Base-by-base conservation (phyloP, 2,888 invertebrate genomes). In the Eristalis pertinax region DNA sequence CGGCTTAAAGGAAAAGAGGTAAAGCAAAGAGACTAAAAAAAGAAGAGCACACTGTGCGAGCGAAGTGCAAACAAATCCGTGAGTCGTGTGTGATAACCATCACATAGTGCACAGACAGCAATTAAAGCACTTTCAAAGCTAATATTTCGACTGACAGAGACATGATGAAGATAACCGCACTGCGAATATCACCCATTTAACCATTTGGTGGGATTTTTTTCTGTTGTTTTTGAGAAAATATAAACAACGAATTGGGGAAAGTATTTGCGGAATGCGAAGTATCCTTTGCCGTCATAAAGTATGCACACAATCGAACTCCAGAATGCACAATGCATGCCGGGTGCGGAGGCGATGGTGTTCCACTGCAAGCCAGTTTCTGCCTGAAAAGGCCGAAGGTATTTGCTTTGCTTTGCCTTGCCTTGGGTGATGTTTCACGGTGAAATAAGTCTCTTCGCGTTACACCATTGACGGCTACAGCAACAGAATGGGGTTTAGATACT, bases 251-350 rank as follows among this genome's bases (percentile, higher is more conserved):
- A 75, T 84, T 80, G 65, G 79, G 79, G 68, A 75, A 87, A 80
- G 38, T 73, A 87, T 87, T 76, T 76, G 84, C 84, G 84, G 87
- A 84, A 84, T 87, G 79, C 64, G 79, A 79, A 84, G 75, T 87
- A 87, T 79, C 79, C 84, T 76, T 75, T 62, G 26, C 63, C 69
- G 83, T 67, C 65, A 79, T 75, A n/a, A 73, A 81, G 72, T 79
- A 87, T 84, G 84, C 87, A 87, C 84, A 76, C 69, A 72, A 84
- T 41, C 76, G 29, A 69, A 62, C 84, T 62, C 65, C 79, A 84
- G 76, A 87, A 87, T 87, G 87, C 87, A 87, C 79, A 84, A 79
- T 87, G 87, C 84, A 87, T 80, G 87, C 87, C 68, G 24, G 56
- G 50, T 19, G 24, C 62, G 69, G 67, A 65, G 56, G 26, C 60